Evolutionary conservation across 2,797 vertebrate genomes (phyloP).

Genomic region (Eulemur rubriventer): DNA sequence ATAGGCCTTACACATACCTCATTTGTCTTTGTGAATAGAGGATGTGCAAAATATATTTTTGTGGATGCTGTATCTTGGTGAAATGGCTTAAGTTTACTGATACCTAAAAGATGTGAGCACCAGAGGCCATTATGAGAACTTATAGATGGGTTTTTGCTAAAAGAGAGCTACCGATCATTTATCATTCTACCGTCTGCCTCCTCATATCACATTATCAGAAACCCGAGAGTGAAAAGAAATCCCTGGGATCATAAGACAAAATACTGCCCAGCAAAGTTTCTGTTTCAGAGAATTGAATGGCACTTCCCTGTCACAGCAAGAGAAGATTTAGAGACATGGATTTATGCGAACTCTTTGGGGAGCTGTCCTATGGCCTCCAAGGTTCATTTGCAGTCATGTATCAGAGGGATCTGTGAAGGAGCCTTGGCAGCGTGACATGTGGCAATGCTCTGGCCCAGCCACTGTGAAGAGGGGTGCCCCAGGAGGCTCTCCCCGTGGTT

Average conservation of each 20-base stretch:
- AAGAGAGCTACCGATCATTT: not conserved
- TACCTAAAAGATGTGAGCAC: not conserved
- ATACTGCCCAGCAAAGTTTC: not conserved
- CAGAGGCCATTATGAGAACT: not conserved
- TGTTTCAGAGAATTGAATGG: not conserved
- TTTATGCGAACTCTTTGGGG: not conserved
- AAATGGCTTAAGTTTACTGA: not conserved
- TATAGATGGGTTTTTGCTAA: not conserved
- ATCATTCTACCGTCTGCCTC: not conserved
- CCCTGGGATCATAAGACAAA: not conserved
- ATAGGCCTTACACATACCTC: not conserved
- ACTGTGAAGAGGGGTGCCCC: not conserved
- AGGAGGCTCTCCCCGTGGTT: not conserved
- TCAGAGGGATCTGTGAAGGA: not conserved
- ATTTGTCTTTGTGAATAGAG: not conserved
- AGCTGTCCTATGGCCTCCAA: not conserved
- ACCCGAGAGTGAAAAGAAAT: not conserved
- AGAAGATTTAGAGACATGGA: not conserved
- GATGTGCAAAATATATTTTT: not conserved
- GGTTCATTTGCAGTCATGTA: not conserved
- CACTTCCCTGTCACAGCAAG: not conserved
- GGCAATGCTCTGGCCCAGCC: not conserved
- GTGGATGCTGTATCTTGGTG: not conserved
- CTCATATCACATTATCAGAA: not conserved
- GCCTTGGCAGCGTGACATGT: not conserved